These are phyloP conservation scores for Parus major DNA, from an alignment of 2,113 vertebrate species.

Conservation along the genomic window DNA sequence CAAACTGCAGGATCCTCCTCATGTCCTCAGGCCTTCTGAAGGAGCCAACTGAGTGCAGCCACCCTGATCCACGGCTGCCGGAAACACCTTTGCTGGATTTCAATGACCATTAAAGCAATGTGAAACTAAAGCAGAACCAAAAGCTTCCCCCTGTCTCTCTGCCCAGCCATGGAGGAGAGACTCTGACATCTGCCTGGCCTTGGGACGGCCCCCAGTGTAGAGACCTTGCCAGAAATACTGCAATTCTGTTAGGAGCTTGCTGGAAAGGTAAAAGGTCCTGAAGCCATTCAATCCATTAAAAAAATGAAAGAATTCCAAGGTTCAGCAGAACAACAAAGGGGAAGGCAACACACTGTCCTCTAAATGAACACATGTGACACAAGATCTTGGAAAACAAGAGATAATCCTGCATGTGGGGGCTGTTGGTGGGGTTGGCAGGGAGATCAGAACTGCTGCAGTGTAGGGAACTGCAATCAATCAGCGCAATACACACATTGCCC, in stretches of 20 bases:
- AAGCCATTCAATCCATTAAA: neutral
- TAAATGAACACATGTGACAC: neutral
- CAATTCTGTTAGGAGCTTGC: neutral
- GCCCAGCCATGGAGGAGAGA: neutral
- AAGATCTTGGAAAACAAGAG: conserved; percentile 1
- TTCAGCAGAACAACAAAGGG: conserved; percentile 1
- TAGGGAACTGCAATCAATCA: neutral
- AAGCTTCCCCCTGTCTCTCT: neutral
- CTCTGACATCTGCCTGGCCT: neutral
- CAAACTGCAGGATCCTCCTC: neutral
- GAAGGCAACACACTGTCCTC: neutral
- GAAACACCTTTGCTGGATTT: neutral
- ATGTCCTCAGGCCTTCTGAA: neutral
- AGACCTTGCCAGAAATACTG: neutral
- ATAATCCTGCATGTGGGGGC: neutral
- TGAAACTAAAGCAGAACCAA: neutral
- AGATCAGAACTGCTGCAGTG: neutral
- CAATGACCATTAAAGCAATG: neutral
- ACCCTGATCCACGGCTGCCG: accelerated
- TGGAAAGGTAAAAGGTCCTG: neutral
- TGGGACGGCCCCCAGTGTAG: neutral
- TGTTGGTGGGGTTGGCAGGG: neutral
- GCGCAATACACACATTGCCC: neutral
- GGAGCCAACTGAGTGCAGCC: neutral
- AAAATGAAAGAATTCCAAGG: neutral